Evolutionary conservation across 2,888 invertebrate species (phyloP), one percentile per base, ranked within the genome.

Genomic region (Andrena bicolor): DNA sequence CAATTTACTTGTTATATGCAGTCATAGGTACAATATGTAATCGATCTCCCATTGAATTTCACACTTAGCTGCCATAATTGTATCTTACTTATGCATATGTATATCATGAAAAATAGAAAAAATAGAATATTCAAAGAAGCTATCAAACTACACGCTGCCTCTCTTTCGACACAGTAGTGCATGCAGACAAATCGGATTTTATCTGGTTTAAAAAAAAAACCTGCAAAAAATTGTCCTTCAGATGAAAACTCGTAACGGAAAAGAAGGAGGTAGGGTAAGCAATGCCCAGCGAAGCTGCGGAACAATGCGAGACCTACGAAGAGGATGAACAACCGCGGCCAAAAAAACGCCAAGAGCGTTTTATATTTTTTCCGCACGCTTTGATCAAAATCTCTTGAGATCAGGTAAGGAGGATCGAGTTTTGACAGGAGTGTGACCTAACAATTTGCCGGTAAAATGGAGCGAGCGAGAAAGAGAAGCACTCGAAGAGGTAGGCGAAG

Each of bases 331-430:
- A 82, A 78, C 26, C 35, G 28, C 23, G 58, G 1, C 60, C 8
- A 56, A 79, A 83, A 81, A 81, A 79, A 30, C 41, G 61, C 48
- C 53, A 26, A 61, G 53, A 48, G 63, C 53, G 73, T 75, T 82
- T 74, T 63, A 56, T 48, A 49, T 51, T 76, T 73, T 83, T 75
- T 73, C 74, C 60, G 53, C 16, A 35, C 28, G 69, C 63, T 51
- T 48, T 23, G 83, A 86, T 86, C 74, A 75, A 35, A 84, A 86
- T 90, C 88, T 83, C 85, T 61, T 23, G 65, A 80, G 84, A 84
- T 84, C 84, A 88, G 86, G 82, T 84, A 84, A 80, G 80, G 69
- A 81, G 81, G 86, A 88, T 82, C 76, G 79, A 81, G 77, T 78
- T 84, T 84, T 76, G 76, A 88, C 88, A 78, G 72, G 63, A 30